Percentiles rank a stretch among this genome's conserved stretches.
phyloP scores from a whole-genome alignment of 2,113 vertebrate species.

The Crotalus viridis region DNA sequence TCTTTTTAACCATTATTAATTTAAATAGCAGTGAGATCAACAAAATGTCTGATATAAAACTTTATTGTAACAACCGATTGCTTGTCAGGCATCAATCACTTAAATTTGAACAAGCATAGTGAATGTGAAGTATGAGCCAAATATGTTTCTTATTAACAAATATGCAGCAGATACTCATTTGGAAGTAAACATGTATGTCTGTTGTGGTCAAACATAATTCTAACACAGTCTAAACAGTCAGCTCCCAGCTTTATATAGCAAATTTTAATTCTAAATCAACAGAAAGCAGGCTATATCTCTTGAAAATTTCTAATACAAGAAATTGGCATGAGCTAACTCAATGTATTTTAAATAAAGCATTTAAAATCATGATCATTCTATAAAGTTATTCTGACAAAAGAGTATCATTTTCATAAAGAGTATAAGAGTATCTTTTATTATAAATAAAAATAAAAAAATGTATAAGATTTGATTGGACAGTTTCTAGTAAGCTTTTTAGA shows the following conservation, averaged over 20 bases:
- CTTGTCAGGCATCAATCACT: constrained; percentile 28
- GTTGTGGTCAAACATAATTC: constrained; percentile 43
- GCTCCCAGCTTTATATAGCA: constrained; percentile 17
- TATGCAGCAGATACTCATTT: not conserved
- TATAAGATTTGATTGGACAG: not conserved
- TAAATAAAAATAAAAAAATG: not conserved
- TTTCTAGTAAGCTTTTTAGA: not conserved
- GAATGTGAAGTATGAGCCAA: not conserved
- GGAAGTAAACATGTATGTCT: constrained; percentile 36
- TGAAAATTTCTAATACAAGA: not conserved
- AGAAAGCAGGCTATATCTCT: not conserved
- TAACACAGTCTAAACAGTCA: constrained; percentile 30
- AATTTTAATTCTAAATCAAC: constrained; percentile 2
- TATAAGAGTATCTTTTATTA: not conserved
- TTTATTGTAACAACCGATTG: not conserved
- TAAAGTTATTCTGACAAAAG: not conserved
- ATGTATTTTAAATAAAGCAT: not conserved
- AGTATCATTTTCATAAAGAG: not conserved
- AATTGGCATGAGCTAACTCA: not conserved
- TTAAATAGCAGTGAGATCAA: not conserved
- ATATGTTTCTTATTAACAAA: constrained; percentile 19
- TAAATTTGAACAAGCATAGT: constrained; percentile 19
- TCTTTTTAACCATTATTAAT: not conserved
- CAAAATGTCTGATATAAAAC: constrained; percentile 24
- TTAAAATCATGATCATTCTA: not conserved